phyloP scores from a whole-genome alignment of 2,888 invertebrate species.

The Tortrix viridana region DNA sequence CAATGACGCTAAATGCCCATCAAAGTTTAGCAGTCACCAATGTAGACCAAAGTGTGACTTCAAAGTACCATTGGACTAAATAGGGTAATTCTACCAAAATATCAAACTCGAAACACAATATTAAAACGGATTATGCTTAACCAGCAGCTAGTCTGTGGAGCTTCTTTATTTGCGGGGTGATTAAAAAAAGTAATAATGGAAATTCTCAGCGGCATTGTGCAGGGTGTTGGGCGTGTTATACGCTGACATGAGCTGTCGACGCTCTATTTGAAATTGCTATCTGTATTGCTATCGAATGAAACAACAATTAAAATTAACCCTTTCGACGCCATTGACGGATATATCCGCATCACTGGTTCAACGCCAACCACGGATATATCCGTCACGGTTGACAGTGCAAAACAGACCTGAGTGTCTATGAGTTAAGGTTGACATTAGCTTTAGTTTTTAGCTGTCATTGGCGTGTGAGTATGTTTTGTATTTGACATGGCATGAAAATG shows the following conservation, averaged over 20 bases:
- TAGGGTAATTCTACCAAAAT: not conserved
- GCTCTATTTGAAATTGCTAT: not conserved
- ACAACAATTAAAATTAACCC: not conserved
- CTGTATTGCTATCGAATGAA: not conserved
- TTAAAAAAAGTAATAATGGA: slow-evolving; percentile 15
- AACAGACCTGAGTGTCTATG: no score
- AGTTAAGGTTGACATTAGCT: no score
- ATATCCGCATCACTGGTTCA: no score
- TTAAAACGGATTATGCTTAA: not conserved
- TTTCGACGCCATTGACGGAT: no score
- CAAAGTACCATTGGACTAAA: not conserved
- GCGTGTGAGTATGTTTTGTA: no score
- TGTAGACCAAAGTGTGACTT: no score
- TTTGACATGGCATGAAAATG: no score
- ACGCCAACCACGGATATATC: no score
- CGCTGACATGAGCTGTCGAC: not conserved
- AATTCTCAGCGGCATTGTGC: slow-evolving; percentile 7
- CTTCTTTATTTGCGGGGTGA: slow-evolving; percentile 6
- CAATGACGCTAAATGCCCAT: no score
- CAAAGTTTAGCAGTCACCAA: no score
- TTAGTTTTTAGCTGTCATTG: no score
- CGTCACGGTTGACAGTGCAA: no score
- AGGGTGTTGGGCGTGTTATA: slow-evolving; percentile 5
- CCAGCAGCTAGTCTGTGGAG: not conserved
- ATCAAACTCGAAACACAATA: not conserved